Base-by-base conservation (phyloP, 2,888 invertebrate species). In the Hirtodrosophila confusa region DNA sequence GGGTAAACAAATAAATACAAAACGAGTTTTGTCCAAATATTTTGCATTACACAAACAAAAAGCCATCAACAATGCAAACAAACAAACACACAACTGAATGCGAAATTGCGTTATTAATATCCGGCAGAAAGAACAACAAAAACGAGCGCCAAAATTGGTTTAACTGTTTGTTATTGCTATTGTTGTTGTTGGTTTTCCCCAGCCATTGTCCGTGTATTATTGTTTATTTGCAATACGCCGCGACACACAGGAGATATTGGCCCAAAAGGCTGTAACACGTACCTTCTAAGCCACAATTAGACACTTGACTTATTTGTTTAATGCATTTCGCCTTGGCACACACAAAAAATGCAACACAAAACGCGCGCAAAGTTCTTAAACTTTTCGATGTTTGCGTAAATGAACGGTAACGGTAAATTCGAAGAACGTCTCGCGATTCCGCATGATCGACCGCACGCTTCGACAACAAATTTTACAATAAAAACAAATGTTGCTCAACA, bases 11-110 rank as follows among this genome's bases (percentile, higher is more conserved):
- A 3, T 8, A 1, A 31, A 31, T 3, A 35, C 39, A 33, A 75
- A 86, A 86, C 79, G 47, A 60, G 83, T 86, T 86, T 86, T 66
- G 58, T 57, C 58, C 57, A 72, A 86, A 80, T 79, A 62, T 75
- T 78, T 74, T 75, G 78, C 80, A 78, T 56, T 61, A 41, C 62
- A 61, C 48, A 63, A 82, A 73, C 71, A 53, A 41, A 49, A 73
- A 53, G 39, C 49, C 58, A 64, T 50, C 17, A 69, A 41, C 51
- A 61, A 71, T 27, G 51, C 56, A 62, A 73, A 62, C 50, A 69
- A 49, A 57, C 55, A 77, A 49, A 53, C 12, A 45, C 33, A 33
- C 33, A 31, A 11, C 31, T 23, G 10, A 12, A 11, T 35, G 23
- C 24, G 45, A 49, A 48, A n/a, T 48, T 39, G 23, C 45, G 29